Evolutionary conservation across 1,140 invertebrate genomes (phyloP), one percentile per base, ranked within the genome.

Genomic region (Penaeus indicus): DNA sequence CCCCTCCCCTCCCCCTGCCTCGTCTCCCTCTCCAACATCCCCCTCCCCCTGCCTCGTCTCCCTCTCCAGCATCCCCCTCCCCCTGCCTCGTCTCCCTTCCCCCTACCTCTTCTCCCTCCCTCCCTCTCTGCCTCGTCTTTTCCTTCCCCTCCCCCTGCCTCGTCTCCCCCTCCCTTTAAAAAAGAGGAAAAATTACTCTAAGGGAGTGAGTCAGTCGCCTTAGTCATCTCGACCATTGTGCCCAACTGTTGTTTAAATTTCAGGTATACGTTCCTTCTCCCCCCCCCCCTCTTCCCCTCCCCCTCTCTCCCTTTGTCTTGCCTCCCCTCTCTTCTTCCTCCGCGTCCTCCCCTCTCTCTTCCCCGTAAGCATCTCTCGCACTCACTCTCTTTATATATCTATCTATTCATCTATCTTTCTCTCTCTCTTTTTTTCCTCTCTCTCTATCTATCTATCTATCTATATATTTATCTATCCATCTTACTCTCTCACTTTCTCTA

Each of bases 71-170:
- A 18, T n/a, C n/a, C 63, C 16, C n/a, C n/a, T 64, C n/a, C n/a
- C n/a, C 63, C n/a, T n/a, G 16, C 63, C n/a, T 64, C 63, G 16
- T n/a, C 63, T 16, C 63, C n/a, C n/a, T n/a, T n/a, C n/a, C n/a
- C n/a, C n/a, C n/a, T n/a, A n/a, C n/a, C n/a, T n/a, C n/a, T n/a
- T n/a, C n/a, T n/a, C n/a, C n/a, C n/a, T n/a, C n/a, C n/a, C n/a
- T n/a, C n/a, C n/a, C n/a, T n/a, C n/a, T 64, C 63, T n/a, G 16
- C 63, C 63, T 64, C 63, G 16, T n/a, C 63, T n/a, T 64, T 64
- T n/a, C 63, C 63, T n/a, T 64, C 63, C 63, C 63, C 63, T 64
- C 63, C 63, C 63, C n/a, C n/a, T n/a, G 16, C 63, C 63, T 64
- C 63, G 16, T n/a, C 63, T 64, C 63, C 63, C 63, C n/a, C n/a